Evolutionary conservation across 2,888 invertebrate genomes (phyloP), one percentile per base, ranked within the genome.

Genomic region (Lacanobia oleracea): DNA sequence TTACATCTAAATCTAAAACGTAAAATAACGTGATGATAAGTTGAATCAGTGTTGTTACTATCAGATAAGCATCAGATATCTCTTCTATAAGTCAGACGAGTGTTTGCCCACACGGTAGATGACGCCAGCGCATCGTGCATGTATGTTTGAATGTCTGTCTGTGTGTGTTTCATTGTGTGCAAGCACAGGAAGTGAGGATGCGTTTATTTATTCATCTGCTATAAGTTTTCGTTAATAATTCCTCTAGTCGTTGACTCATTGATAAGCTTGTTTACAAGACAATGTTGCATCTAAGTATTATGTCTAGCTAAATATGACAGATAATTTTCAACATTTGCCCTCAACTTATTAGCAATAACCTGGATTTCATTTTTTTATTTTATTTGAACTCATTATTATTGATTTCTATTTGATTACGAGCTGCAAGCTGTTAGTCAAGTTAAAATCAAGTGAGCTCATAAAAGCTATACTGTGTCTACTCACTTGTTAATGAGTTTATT

Each of bases 201-300:
- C 77, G 72, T 75, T 77, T 85, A 83, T 85, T 85, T 85, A 82
- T 85, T 85, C 83, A 83, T 85, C 81, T 85, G 81, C 71, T 77
- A 65, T 74, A 75, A 79, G 74, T 85, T 84, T 83, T 79, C 73
- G 70, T 75, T 77, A 79, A 71, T 76, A 70, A 82, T 80, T 82
- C 77, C 67, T 59, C 50, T 81, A 54, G 21, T 14, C 60, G 75
- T 67, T 79, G 79, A 83, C 57, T 83, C 79, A 75, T 68, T 77
- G 81, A 83, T 83, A 74, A 75, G 73, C 60, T 63, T 83, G 63
- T 78, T 83, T 76, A 72, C 78, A 75, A 80, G 65, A 83, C 77
- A 66, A 43, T 61, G 78, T 72, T 78, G 74, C 75, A 69, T 81
- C 63, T 53, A n/a, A n/a, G n/a, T n/a, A 37, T 16, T 57, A 67